Base-by-base conservation (phyloP, 2,797 vertebrate genomes). In the Galaxias olidus region DNA sequence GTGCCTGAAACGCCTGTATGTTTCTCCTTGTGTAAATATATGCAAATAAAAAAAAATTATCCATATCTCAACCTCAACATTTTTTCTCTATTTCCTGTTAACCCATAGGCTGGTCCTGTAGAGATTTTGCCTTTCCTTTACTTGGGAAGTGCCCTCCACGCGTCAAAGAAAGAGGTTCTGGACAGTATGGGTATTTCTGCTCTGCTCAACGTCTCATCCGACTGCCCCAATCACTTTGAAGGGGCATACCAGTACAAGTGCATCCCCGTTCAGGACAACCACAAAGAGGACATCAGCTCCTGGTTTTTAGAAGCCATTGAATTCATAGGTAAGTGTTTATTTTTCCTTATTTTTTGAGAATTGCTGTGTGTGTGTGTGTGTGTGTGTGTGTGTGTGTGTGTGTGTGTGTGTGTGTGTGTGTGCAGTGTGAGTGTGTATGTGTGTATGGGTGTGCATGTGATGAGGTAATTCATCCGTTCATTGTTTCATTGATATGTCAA, bases 201-300 rank as follows among this genome's bases (percentile, higher is more conserved):
- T 64, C 61, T 94, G 65, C 81, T 94, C 30, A 94, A 94, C 54
- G 93, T 94, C 64, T 94, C 93, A 1, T 89, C 92, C 0, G 90
- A 92, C 85, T 93, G 92, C 60, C 93, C 93, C 42, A 94, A 94
- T 85, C 93, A 94, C 78, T 94, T 94, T 0, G 92, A 94, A 75
- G 93, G 90, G 8, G 52, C 72, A 4, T 94, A 93, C 85, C 90
- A 90, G 79, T 94, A 94, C 85, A 94, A 94, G 63, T 93, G 91
- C n/a, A 94, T 94, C 65, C 93, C 93, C 0, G 93, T 94, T 75
- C 90, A 94, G 82, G 93, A 94, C 86, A 94, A 94, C 88, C 92
- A 94, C 57, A 94, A 93, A 71, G 92, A 91, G 47, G 93, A 94
- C 81, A 94, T 94, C 85, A 93, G 92, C 79, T 91, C 89, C 79